phyloP scores from a whole-genome alignment of 1,140 invertebrate species.

The Nasonia giraulti region DNA sequence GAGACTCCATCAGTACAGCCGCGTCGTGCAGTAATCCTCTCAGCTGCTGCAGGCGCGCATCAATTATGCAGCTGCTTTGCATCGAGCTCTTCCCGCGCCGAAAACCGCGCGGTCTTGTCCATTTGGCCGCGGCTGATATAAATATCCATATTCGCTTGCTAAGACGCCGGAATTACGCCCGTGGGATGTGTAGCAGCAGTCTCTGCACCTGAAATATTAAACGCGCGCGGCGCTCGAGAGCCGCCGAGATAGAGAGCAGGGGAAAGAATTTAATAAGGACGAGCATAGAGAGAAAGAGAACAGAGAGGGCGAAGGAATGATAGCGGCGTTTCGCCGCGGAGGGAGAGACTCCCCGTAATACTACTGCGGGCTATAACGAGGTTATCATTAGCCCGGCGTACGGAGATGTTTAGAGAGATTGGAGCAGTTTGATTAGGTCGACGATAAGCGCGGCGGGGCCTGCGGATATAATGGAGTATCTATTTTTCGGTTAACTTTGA shows the following conservation, averaged over 20 bases:
- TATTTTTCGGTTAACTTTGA: neutral
- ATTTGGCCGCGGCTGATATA: neutral
- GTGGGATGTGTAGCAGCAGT: neutral
- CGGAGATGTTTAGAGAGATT: no score
- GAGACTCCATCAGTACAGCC: no score
- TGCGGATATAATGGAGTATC: neutral
- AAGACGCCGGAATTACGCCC: conserved; percentile 6
- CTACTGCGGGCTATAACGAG: neutral
- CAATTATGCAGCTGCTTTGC: no score
- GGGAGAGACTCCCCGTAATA: neutral
- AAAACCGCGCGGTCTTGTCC: no score
- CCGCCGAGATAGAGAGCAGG: neutral
- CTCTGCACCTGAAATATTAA: conserved; percentile 26
- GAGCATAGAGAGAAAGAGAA: neutral
- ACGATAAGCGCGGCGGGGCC: neutral
- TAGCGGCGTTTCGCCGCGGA: neutral
- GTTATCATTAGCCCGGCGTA: neutral
- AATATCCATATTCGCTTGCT: neutral
- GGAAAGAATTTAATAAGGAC: conserved; percentile 33
- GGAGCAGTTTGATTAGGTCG: no score
- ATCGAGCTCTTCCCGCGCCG: no score
- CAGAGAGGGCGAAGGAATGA: neutral
- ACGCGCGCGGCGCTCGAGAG: neutral
- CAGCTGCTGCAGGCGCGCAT: no score
- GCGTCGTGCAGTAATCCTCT: no score